These are phyloP conservation scores for Carettochelys insculpta DNA, from an alignment of 2,113 vertebrate genomes.

Conservation along the genomic window DNA sequence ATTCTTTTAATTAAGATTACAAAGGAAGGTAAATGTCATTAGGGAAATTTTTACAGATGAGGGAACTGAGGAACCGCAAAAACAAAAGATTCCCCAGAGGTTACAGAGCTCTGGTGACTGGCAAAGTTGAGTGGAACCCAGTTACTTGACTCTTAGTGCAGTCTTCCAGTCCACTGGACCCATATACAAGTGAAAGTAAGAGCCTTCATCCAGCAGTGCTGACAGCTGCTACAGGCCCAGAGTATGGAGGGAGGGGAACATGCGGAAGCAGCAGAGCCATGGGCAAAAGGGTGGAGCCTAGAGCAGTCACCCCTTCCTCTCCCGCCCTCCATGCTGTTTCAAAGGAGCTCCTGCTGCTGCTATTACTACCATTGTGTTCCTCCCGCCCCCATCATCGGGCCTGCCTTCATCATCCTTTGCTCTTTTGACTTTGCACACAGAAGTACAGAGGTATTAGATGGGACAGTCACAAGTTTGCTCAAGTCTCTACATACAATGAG, in stretches of 20 bases:
- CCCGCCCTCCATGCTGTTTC: no score
- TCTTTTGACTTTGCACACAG: accelerated
- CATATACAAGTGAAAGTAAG: not conserved
- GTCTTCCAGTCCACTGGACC: not conserved
- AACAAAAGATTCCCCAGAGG: not conserved
- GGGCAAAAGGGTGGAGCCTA: no score
- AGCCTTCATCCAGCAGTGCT: no score
- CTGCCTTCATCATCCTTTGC: accelerated
- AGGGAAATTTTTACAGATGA: not conserved
- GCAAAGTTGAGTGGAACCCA: not conserved
- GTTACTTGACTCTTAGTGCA: not conserved
- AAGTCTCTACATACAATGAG: not conserved
- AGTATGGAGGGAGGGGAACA: no score
- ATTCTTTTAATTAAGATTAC: accelerated
- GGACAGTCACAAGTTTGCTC: not conserved
- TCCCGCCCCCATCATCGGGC: no score
- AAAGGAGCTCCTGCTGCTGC: no score
- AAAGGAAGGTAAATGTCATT: not conserved
- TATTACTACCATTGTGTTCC: no score
- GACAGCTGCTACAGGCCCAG: no score
- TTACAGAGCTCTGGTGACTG: not conserved
- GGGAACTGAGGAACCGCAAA: not conserved
- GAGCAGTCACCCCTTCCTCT: no score
- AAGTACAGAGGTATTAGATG: not conserved
- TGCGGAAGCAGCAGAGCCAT: no score